phyloP scores from a whole-genome alignment of 2,797 vertebrate genomes.

The Ctenopoma multispine region DNA sequence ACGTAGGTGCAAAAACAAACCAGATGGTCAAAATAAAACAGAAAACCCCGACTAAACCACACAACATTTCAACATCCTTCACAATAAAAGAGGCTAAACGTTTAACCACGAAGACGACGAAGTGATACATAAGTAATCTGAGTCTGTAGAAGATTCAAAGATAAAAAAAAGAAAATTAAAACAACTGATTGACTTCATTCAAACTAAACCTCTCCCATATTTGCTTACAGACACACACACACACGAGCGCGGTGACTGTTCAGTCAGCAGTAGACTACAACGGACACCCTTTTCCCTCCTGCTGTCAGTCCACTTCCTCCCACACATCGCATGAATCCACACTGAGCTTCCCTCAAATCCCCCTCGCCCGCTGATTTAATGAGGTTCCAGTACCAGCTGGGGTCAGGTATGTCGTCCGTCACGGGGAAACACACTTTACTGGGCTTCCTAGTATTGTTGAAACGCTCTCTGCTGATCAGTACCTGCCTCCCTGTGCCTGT shows the following conservation, averaged over 20 bases:
- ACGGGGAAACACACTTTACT: conserved; percentile 12
- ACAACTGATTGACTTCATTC: conserved; percentile 11
- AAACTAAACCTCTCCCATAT: neutral
- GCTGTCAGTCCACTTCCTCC: conserved; percentile 8
- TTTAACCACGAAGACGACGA: too few species aligned
- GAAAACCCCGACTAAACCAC: too few species aligned
- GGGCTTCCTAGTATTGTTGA: conserved; percentile 53
- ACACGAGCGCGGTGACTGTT: neutral
- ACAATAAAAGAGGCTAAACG: too few species aligned
- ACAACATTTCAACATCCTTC: too few species aligned
- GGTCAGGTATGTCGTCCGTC: neutral
- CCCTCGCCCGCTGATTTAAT: neutral
- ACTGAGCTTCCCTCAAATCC: neutral
- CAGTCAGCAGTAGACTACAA: conserved; percentile 40
- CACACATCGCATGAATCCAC: neutral
- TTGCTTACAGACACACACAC: neutral
- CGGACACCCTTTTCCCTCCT: neutral
- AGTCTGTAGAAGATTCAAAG: neutral
- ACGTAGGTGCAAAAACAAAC: too few species aligned
- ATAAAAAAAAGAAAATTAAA: neutral
- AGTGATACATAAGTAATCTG: too few species aligned
- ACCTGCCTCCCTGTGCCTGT: neutral
- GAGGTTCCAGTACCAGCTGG: neutral
- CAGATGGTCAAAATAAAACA: too few species aligned
- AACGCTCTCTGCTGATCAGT: neutral